phyloP scores from a whole-genome alignment of 2,888 invertebrate species.

The Slavum lentiscoides region DNA sequence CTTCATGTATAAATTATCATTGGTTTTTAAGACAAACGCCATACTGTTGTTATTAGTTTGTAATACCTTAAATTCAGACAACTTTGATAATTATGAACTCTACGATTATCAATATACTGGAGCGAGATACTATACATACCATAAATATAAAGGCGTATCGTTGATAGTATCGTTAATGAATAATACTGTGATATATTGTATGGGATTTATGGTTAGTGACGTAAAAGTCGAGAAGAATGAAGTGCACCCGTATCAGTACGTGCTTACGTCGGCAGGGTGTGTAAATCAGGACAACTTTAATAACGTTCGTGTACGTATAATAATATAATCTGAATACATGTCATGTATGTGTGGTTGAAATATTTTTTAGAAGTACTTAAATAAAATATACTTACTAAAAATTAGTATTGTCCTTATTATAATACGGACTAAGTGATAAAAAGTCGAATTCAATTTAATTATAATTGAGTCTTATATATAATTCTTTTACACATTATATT shows the following conservation, averaged over 20 bases:
- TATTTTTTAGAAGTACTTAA: too few species aligned
- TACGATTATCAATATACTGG: neutral
- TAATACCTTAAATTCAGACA: neutral
- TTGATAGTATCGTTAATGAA: neutral
- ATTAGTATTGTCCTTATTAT: too few species aligned
- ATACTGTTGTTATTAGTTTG: neutral
- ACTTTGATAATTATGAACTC: neutral
- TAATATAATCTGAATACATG: neutral
- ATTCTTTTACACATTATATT: too few species aligned
- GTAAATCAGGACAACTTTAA: neutral
- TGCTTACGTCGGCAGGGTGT: neutral
- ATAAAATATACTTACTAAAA: too few species aligned
- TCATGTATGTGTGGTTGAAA: too few species aligned
- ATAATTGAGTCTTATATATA: too few species aligned
- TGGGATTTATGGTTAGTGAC: neutral
- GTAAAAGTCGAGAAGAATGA: neutral
- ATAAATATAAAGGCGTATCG: neutral
- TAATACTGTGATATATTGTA: neutral
- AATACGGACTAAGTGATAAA: too few species aligned
- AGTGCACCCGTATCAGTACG: neutral
- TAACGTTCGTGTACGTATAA: neutral
- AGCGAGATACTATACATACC: neutral
- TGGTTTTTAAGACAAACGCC: neutral
- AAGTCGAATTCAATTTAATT: too few species aligned
- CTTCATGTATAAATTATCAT: neutral